Conservation (phyloP, 2,797 vertebrate species). For the Eutrigla gurnardus region DNA sequence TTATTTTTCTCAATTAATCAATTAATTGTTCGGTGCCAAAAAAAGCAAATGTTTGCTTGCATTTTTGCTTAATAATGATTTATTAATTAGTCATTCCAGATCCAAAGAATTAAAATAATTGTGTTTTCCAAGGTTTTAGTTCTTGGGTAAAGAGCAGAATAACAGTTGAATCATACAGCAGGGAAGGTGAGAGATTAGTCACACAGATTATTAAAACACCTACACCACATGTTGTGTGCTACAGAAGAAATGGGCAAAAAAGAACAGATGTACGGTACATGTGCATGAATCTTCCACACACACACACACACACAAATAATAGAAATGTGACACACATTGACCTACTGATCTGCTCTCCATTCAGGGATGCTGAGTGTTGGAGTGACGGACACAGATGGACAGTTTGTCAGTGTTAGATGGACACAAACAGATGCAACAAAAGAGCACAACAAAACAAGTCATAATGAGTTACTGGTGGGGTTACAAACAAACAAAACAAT, state of each 20-base stretch:
- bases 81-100: background rate
- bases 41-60: background rate
- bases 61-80: background rate
- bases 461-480: slow-evolving; percentile 60
- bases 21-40: no score
- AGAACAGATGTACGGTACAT: background rate
- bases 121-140: background rate
- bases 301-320: slow-evolving; percentile 35
- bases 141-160: background rate
- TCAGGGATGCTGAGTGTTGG: slow-evolving; percentile 83
- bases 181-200: background rate
- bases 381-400: slow-evolving; percentile 79
- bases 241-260: background rate
- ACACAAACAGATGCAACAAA: slow-evolving; percentile 74
- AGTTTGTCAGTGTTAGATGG: slow-evolving; percentile 77
- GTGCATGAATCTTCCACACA: slow-evolving; percentile 3
- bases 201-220: background rate
- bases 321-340: slow-evolving; percentile 65
- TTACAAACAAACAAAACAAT: slow-evolving; percentile 57
- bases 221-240: background rate
- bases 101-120: background rate
- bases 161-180: background rate
- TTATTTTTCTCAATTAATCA: background rate
- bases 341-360: slow-evolving; percentile 85
- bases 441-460: slow-evolving; percentile 72